Base-by-base conservation (phyloP, 2,797 vertebrate species). In the Orestias chungarensis region DNA sequence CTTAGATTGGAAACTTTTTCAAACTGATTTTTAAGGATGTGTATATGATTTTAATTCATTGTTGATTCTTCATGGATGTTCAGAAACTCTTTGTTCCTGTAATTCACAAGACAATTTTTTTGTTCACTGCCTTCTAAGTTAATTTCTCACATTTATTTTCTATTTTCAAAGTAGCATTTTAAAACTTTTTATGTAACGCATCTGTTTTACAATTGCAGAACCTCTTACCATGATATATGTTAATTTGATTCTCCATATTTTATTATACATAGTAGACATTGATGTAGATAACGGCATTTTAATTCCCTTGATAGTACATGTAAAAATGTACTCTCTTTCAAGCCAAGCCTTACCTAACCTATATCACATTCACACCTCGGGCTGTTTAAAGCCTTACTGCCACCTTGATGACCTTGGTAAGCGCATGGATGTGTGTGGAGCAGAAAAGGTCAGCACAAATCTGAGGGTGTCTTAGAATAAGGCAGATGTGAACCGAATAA, bases 401-500 rank as follows among this genome's bases (percentile, higher is more conserved):
- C 57, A 68, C 40, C 6, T 42, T 42, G 64, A 67, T 73, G 83
- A 71, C 73, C 72, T 71, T 5, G 62, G 76, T 62, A 40, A 27
- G 64, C 57, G 62, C 55, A 35, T 1, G 43, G 35, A 70, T 64
- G 76, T 80, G 80, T 74, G 73, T 46, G 20, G 23, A 68, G 50
- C 79, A 75, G 76, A 81, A 84, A 84, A 81, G 66, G 57, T 62
- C 20, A 20, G 61, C 20, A 62, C 76, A 68, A 64, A 70, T 75
- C 70, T 20, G 1, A 10, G 66, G 43, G 50, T 76, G 79, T 74
- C 49, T 70, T 62, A 29, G 50, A 67, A 85, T 84, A 79, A 82
- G 73, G 68, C 70, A 66, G n/a, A 71, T 68, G 71, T 71, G 42
- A 67, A 74, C 82, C 89, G 69, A 88, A 91, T 90, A 85, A 87